A percentile compares a stretch with the other conserved stretches of the same genome.
Conservation (phyloP, 2,888 invertebrate genomes). For the Parelbella ahira region DNA sequence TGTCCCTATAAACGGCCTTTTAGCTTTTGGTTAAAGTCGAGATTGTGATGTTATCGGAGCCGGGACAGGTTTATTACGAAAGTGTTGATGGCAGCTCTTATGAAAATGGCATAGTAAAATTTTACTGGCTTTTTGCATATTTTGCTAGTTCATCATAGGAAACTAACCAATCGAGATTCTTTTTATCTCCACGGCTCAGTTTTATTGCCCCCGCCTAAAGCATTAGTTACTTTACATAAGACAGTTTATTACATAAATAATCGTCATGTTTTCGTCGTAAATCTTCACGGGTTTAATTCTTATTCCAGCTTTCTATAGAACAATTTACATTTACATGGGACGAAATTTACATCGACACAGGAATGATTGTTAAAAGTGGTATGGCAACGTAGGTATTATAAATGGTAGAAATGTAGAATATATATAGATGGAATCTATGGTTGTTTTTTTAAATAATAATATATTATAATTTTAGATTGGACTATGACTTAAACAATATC, state of each 20-base stretch:
- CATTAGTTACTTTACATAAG: constrained; percentile 19
- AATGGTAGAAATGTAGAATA: no score
- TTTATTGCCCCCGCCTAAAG: constrained; percentile 16
- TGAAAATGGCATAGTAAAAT: constrained; percentile 44
- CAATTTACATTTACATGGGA: constrained; percentile 1
- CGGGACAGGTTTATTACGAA: constrained; percentile 67
- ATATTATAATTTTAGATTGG: no score
- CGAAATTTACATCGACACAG: no score
- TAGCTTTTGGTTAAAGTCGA: constrained; percentile 63
- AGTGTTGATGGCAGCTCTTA: constrained; percentile 54
- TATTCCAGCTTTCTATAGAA: constrained; percentile 8
- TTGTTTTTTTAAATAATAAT: no score
- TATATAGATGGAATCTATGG: no score
- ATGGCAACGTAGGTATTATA: no score
- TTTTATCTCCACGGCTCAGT: constrained; percentile 6
- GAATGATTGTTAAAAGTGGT: no score
- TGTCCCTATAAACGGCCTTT: constrained; percentile 73
- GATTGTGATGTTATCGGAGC: constrained; percentile 69
- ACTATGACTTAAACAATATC: no score
- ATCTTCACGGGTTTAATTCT: constrained; percentile 16
- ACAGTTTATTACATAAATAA: constrained; percentile 17
- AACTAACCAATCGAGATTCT: constrained; percentile 12
- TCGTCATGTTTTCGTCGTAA: constrained; percentile 20
- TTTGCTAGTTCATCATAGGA: constrained; percentile 32
- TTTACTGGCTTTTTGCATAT: constrained; percentile 37